Evolutionary conservation across 92 coral and sea anemone species (phyloP).

Genomic region (Porites evermanni): DNA sequence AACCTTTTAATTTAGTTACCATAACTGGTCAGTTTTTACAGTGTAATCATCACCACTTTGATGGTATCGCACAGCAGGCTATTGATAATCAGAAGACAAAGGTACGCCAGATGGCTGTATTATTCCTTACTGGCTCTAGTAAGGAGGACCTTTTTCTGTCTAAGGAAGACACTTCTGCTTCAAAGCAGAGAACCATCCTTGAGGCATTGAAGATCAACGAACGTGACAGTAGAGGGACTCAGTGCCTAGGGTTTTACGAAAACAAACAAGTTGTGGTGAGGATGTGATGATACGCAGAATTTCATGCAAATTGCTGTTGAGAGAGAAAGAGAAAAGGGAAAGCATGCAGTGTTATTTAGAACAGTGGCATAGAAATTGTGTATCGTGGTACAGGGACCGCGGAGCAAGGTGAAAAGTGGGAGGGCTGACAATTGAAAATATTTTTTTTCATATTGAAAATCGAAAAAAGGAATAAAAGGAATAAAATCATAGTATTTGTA

Average conservation of each 20-base stretch:
- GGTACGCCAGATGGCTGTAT: not conserved
- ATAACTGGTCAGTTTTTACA: too few relatives aligned
- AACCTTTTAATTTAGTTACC: too few relatives aligned
- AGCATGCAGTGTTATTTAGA: not conserved
- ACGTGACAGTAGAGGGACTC: slow-evolving; percentile 8
- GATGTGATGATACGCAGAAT: not conserved
- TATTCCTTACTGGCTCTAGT: not conserved
- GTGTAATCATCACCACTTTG: not conserved
- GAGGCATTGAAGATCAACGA: not conserved
- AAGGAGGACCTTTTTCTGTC: not conserved
- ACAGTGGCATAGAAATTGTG: too few relatives aligned
- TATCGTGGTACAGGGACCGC: too few relatives aligned
- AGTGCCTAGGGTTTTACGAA: not conserved
- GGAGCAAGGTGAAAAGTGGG: too few relatives aligned
- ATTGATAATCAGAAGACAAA: not conserved
- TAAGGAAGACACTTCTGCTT: not conserved
- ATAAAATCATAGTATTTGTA: too few relatives aligned
- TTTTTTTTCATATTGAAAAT: too few relatives aligned
- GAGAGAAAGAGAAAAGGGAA: not conserved
- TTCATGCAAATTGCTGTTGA: slow-evolving; percentile 1
- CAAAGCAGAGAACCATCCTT: not conserved
- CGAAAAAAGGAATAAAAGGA: too few relatives aligned
- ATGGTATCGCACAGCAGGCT: not conserved
- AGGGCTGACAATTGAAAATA: too few relatives aligned
- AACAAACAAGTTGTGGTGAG: not conserved